A percentile compares a stretch with the other conserved stretches of the same genome.
Evolutionary conservation across 2,888 invertebrate species (phyloP).

Genomic region (Calameuta idolon): DNA sequence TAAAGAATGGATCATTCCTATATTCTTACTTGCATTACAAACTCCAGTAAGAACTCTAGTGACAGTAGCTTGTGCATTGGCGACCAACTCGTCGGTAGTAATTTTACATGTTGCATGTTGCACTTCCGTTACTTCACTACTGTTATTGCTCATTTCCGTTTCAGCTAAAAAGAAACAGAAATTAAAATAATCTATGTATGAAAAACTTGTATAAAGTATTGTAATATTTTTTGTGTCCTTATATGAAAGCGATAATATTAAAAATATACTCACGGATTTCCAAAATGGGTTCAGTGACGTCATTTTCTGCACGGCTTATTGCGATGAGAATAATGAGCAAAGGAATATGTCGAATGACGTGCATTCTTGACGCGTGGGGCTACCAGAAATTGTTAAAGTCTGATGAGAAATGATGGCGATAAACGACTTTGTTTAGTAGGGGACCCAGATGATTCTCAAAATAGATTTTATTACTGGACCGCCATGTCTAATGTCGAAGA

Average conservation of each 20-base stretch:
- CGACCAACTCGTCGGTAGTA: constrained; percentile 61
- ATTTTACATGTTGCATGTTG: constrained; percentile 63
- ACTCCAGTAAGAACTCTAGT: constrained; percentile 63
- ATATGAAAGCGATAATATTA: background rate
- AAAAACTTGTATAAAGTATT: background rate
- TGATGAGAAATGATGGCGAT: background rate
- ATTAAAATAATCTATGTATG: background rate
- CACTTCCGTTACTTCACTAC: constrained; percentile 55
- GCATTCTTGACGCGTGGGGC: background rate
- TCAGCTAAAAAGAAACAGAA: background rate
- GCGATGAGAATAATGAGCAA: background rate
- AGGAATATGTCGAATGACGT: background rate
- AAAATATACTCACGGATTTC: background rate
- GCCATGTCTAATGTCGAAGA: background rate
- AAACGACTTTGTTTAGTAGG: background rate
- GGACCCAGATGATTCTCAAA: background rate
- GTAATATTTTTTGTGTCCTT: background rate
- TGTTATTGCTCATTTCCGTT: background rate
- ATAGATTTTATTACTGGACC: background rate
- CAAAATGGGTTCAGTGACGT: background rate
- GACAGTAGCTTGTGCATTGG: constrained; percentile 64
- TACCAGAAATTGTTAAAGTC: background rate
- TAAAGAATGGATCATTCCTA: background rate
- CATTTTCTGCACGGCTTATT: background rate
- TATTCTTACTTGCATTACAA: constrained; percentile 57